phyloP scores from a whole-genome alignment of 2,888 invertebrate species.

The Hypomecis punctinalis region DNA sequence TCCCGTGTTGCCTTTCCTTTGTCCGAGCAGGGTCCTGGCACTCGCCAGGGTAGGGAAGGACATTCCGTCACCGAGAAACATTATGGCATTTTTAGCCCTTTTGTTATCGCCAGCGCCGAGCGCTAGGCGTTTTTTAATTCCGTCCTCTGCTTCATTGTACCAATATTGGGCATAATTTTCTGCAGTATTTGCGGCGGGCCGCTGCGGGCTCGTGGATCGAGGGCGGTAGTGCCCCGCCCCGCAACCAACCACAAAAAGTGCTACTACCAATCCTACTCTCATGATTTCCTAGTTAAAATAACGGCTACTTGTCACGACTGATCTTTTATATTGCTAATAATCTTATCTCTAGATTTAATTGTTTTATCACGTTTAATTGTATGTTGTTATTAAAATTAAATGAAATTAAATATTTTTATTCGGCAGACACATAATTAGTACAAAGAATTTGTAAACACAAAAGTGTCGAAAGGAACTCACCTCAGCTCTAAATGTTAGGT shows the following conservation, averaged over 20 bases:
- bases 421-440: too few relatives aligned
- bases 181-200: slow-evolving; percentile 18
- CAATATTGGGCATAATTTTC: too few relatives aligned
- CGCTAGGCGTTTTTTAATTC: slow-evolving; percentile 50
- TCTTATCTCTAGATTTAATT: slow-evolving; percentile 4
- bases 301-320: too few relatives aligned
- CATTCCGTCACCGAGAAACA: slow-evolving; percentile 92
- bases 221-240: neutral
- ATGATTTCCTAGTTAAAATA: neutral
- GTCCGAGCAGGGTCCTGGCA: slow-evolving; percentile 87
- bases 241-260: neutral
- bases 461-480: too few relatives aligned
- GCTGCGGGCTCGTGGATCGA: neutral
- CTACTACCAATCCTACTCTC: neutral
- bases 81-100: slow-evolving; percentile 81
- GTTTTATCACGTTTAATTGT: neutral
- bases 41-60: slow-evolving; percentile 88
- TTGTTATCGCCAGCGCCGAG: slow-evolving; percentile 34
- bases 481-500: too few relatives aligned
- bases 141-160: slow-evolving; percentile 69
- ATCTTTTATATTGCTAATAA: slow-evolving; percentile 1
- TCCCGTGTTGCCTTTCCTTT: slow-evolving; percentile 79
- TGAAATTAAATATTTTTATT: too few relatives aligned
- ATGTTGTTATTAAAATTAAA: slow-evolving; percentile 4
- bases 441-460: too few relatives aligned